Evolutionary conservation across 2,113 vertebrate species (phyloP).

Genomic region (Hemibagrus wyckioides): DNA sequence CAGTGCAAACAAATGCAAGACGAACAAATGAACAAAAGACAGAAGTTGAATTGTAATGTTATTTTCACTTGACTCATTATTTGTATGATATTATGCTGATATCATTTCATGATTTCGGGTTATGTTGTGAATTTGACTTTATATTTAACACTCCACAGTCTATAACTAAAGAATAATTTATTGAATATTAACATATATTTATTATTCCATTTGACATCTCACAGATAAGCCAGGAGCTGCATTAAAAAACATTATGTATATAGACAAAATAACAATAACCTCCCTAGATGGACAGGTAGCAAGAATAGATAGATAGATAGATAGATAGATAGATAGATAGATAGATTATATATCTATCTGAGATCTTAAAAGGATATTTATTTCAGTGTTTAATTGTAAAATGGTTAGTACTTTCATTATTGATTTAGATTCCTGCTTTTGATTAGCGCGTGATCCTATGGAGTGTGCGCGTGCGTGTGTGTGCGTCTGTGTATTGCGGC

Average conservation of each 20-base stretch:
- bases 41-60: neutral
- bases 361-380: too few species aligned
- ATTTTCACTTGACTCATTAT: neutral
- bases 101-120: neutral
- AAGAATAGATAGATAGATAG: neutral
- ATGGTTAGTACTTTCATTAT: neutral
- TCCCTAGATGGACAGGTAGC: neutral
- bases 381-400: too few species aligned
- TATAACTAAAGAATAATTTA: neutral
- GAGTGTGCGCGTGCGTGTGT: neutral
- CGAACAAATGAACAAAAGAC: neutral
- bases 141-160: neutral
- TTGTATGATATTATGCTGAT: neutral
- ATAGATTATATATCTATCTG: too few species aligned
- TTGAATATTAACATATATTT: neutral
- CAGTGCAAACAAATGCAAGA: too few species aligned
- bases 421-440: neutral
- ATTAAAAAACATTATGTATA: neutral
- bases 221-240: neutral
- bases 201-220: neutral
- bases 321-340: neutral
- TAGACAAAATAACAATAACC: neutral
- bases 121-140: too few species aligned
- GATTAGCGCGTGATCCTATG: neutral
- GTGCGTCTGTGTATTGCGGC: neutral